These are phyloP conservation scores for Octopus bimaculoides DNA, from an alignment of 1,140 invertebrate species.

Conservation along the genomic window DNA sequence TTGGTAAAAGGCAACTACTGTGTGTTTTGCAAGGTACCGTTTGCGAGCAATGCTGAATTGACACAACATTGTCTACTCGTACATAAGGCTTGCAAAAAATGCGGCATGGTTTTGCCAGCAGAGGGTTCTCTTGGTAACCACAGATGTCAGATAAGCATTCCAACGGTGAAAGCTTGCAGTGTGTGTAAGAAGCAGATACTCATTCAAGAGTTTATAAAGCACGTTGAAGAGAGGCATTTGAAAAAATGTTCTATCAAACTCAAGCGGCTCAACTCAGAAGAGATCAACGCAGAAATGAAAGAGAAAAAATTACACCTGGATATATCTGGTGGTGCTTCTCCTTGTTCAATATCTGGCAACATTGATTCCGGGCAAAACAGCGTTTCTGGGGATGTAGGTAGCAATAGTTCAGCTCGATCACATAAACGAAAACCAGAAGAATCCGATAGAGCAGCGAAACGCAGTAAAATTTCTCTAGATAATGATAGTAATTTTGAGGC, in stretches of 20 bases:
- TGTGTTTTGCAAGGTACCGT: constrained; percentile 47
- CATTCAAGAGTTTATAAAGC: constrained; percentile 44
- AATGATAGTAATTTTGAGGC: background rate
- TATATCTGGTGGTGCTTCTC: background rate
- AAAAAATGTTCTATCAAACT: constrained; percentile 37
- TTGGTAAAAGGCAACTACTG: constrained; percentile 44
- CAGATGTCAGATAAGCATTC: constrained; percentile 28
- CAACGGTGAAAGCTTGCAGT: constrained; percentile 32
- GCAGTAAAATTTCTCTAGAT: background rate
- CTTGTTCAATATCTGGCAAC: too few species aligned
- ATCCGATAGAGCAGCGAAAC: background rate
- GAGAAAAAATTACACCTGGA: background rate
- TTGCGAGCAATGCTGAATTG: constrained; percentile 46
- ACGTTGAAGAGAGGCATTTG: constrained; percentile 40
- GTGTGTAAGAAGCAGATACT: constrained; percentile 38
- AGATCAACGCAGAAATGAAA: background rate
- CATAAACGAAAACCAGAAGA: background rate
- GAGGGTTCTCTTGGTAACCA: constrained; percentile 37
- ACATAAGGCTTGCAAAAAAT: constrained; percentile 47
- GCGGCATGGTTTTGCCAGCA: constrained; percentile 48
- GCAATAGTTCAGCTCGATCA: background rate
- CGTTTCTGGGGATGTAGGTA: too few species aligned
- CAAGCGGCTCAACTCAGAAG: background rate
- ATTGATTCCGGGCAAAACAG: too few species aligned
- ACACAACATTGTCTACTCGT: constrained; percentile 48